Percentiles rank a stretch among this genome's conserved stretches.
Evolutionary conservation across 1,140 invertebrate genomes (phyloP).

Genomic region (Dendrolimus punctatus): DNA sequence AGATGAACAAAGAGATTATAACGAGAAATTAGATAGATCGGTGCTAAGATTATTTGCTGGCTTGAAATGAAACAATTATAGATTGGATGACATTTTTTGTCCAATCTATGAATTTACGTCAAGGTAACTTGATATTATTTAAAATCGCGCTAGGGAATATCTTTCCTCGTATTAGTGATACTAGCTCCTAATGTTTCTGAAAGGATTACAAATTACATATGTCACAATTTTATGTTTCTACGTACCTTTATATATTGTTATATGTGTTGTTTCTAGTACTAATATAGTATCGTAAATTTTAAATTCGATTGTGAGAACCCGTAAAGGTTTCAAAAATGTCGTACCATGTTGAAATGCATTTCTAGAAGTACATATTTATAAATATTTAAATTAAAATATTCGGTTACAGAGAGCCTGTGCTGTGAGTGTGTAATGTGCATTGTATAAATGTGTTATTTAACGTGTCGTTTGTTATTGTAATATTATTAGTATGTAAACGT

Average conservation of each 20-base stretch:
- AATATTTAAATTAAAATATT: conserved; percentile 61
- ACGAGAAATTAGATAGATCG: conserved; percentile 22
- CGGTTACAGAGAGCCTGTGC: conserved; percentile 44
- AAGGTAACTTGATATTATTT: conserved; percentile 31
- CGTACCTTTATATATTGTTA: conserved; percentile 51
- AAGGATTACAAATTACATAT: conserved; percentile 58
- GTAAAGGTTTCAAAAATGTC: conserved; percentile 39
- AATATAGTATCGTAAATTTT: conserved; percentile 46
- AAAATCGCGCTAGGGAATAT: conserved; percentile 54
- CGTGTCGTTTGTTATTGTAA: conserved; percentile 50
- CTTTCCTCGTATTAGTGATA: conserved; percentile 69
- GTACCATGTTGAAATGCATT: conserved; percentile 69
- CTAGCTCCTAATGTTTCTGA: conserved; percentile 64
- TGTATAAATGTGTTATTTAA: conserved; percentile 67
- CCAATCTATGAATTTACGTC: conserved; percentile 46
- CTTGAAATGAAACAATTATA: conserved; percentile 61
- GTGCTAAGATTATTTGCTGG: conserved; percentile 50
- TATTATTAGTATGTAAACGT: conserved; percentile 34
- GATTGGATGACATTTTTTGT: conserved; percentile 63
- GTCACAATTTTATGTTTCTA: conserved; percentile 65
- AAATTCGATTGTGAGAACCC: conserved; percentile 30
- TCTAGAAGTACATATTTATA: conserved; percentile 61
- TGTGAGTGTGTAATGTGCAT: conserved; percentile 51
- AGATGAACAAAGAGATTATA: conserved; percentile 13
- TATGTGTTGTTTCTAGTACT: conserved; percentile 66